These are phyloP conservation scores for Nothura maculosa DNA, from an alignment of 2,797 vertebrate genomes.

Conservation along the genomic window DNA sequence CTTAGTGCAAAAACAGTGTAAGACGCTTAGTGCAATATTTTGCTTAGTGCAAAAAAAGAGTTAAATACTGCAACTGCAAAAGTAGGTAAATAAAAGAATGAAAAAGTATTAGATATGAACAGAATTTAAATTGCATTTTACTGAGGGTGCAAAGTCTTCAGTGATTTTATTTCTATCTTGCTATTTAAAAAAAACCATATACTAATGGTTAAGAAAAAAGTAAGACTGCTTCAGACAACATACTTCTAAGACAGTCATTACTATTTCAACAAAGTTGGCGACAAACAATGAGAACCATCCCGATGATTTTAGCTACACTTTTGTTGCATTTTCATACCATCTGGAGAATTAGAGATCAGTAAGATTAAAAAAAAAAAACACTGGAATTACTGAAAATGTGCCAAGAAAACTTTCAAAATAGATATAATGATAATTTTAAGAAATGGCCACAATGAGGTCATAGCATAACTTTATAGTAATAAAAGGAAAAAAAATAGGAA, in stretches of 20 bases:
- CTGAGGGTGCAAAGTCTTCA: neutral
- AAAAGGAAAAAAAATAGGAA: neutral
- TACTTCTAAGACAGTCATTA: neutral
- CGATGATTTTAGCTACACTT: neutral
- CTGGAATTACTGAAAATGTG: neutral
- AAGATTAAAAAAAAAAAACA: neutral
- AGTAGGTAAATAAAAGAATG: neutral
- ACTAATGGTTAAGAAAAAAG: neutral
- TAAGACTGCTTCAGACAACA: neutral
- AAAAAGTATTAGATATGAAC: neutral
- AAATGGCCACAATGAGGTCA: neutral
- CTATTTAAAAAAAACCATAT: neutral
- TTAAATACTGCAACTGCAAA: neutral
- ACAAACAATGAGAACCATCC: neutral
- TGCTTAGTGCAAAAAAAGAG: neutral
- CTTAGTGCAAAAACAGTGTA: no score
- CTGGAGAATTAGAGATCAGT: neutral
- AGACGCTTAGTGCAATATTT: no score
- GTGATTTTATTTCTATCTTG: neutral
- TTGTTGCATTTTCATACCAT: neutral
- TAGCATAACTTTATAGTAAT: neutral
- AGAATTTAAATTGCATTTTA: neutral
- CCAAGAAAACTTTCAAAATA: neutral
- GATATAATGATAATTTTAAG: neutral
- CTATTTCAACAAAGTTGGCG: neutral